phyloP scores from a whole-genome alignment of 2,113 vertebrate genomes.

The Otolemur garnettii region DNA sequence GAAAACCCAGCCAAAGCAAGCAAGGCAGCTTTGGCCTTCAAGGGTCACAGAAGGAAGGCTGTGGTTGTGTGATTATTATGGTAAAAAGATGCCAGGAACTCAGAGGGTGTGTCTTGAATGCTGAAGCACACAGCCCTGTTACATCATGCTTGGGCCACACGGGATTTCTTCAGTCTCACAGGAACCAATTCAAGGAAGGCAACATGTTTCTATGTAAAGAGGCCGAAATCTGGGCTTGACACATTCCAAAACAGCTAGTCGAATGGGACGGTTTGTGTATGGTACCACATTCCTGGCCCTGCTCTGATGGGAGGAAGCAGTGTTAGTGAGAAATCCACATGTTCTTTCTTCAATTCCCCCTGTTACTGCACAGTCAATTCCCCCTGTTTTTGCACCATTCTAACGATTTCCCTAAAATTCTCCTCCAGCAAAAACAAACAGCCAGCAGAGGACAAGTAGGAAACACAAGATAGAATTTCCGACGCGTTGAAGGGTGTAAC shows the following conservation, averaged over 20 bases:
- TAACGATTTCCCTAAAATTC: constrained; percentile 55
- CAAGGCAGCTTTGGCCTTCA: constrained; percentile 28
- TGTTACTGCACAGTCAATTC: constrained; percentile 54
- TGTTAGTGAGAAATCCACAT: constrained; percentile 66
- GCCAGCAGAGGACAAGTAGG: constrained; percentile 43
- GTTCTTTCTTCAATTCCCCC: constrained; percentile 68
- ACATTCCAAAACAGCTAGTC: constrained; percentile 78
- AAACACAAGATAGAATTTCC: constrained; percentile 60
- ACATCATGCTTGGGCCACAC: constrained; percentile 77
- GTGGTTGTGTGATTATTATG: constrained; percentile 65
- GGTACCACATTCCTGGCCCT: constrained; percentile 63
- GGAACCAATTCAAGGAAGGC: constrained; percentile 79
- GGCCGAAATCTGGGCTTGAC: constrained; percentile 55
- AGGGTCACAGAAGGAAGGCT: constrained; percentile 71
- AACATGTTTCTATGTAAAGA: constrained; percentile 80
- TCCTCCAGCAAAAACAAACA: background rate
- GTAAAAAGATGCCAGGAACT: constrained; percentile 77
- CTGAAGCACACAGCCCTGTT: constrained; percentile 74
- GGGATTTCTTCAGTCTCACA: constrained; percentile 73
- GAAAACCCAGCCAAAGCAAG: constrained; percentile 39
- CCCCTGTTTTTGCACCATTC: constrained; percentile 49
- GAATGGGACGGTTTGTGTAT: constrained; percentile 77
- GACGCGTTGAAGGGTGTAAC: constrained; percentile 10
- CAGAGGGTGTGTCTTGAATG: constrained; percentile 79
- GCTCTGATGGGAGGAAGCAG: constrained; percentile 68